Base-by-base conservation (phyloP, 2,888 invertebrate genomes). In the Hemithea aestivaria region DNA sequence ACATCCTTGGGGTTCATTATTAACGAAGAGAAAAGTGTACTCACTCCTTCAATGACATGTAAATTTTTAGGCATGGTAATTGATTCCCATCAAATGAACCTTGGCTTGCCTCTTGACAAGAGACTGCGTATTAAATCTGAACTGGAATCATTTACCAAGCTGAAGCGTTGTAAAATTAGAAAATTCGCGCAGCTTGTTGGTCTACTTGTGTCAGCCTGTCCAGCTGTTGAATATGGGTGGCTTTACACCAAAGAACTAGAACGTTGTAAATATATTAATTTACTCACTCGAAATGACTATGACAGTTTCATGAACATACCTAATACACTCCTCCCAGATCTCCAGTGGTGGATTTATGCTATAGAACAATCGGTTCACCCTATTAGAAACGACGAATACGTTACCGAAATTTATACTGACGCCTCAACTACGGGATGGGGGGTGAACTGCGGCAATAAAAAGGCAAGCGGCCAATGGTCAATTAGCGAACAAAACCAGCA, bases 201-300 rank as follows among this genome's bases (percentile, higher is more conserved):
- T 3, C 1, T 16, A 1, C 11, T 12, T 5, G 7, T 5, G 1
- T 12, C 27, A 4, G 16, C 11, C 1, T 27, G 27, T 7, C 27
- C 12, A 2, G 27, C 27, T 2, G 8, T 16, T 0, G 8, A 27
- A 16, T 27, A 27, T 8, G 16, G 16, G 2, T 58, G 51, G 53
- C 40, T 62, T 7, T 16, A 27, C 5, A 27, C 16, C 2, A 27
- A 27, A 8, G 3, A 6, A 1, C 9, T 16, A 8, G 27, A 27
- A n/a, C 1, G 27, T 1, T 6, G 5, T 6, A 27, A 27, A 16
- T 27, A 8, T 8, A 4, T 27, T 2, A n/a, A 2, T 16, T 5
- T 27, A 2, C 5, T 8, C 1, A 4, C 1, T 6, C 1, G 8
- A 8, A 2, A 27, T 1, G 5, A 27, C 9, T 27, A 27, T 16